Conservation (phyloP, 2,797 vertebrate genomes). For the Yasuhikotakia modesta region DNA sequence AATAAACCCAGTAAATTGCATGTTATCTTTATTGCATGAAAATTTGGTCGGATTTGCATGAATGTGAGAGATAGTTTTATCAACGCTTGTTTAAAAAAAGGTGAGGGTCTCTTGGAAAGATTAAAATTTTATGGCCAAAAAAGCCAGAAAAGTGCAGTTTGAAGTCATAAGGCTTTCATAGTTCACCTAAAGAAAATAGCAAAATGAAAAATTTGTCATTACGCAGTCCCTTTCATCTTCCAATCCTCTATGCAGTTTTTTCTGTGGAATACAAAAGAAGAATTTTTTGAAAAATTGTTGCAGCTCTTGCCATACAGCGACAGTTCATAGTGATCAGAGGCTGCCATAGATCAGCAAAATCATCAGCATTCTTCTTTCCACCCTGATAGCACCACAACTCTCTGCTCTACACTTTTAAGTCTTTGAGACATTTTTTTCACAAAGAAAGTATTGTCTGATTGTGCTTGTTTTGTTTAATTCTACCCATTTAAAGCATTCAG, state of each 20-base stretch:
- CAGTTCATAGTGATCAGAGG: no score
- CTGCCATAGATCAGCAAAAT: not conserved
- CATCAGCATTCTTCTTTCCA: not conserved
- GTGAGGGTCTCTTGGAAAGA: no score
- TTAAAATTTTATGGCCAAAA: no score
- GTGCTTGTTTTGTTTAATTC: conserved; percentile 60
- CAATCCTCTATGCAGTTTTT: not conserved
- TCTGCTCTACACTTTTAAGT: conserved; percentile 46
- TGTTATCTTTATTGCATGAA: no score
- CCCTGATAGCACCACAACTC: not conserved
- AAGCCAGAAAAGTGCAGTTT: not conserved
- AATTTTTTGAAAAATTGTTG: no score
- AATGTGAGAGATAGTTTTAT: no score
- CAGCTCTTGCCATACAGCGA: no score
- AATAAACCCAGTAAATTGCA: no score
- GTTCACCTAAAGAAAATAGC: conserved; percentile 11
- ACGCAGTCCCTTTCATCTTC: no score
- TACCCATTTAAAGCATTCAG: conserved; percentile 56
- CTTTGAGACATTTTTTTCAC: conserved; percentile 33
- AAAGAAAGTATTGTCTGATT: conserved; percentile 49
- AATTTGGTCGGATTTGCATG: conserved; percentile 29
- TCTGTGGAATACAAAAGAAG: conserved; percentile 2
- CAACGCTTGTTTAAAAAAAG: no score
- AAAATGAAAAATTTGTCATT: not conserved
- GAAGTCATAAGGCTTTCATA: no score